phyloP scores from a whole-genome alignment of 2,888 invertebrate species.

The Zygothrica quintamaculata region DNA sequence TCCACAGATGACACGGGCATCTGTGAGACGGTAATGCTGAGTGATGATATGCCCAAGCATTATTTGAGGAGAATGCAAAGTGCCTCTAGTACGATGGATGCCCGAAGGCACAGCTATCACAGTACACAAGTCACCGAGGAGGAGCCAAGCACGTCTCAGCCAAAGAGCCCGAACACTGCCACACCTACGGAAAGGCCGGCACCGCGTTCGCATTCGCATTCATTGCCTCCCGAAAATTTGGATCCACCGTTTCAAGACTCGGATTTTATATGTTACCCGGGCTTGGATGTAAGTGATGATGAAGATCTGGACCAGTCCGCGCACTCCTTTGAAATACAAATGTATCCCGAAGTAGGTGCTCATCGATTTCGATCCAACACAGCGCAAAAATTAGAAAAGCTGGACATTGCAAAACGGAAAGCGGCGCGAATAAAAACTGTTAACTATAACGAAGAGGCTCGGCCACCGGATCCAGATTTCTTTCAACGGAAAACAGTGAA shows the following conservation, averaged over 20 bases:
- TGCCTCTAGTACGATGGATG: conserved; percentile 46
- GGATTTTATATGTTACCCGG: conserved; percentile 89
- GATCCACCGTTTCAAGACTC: conserved; percentile 81
- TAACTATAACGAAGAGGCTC: conserved; percentile 81
- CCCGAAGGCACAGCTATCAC: conserved; percentile 40
- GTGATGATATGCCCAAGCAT: conserved; percentile 89
- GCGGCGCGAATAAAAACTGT: conserved; percentile 89
- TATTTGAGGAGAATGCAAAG: conserved; percentile 85
- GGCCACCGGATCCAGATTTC: conserved; percentile 76
- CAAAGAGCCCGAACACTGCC: conserved; percentile 42
- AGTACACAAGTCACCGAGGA: conserved; percentile 35
- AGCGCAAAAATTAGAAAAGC: conserved; percentile 93
- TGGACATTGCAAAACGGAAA: conserved; percentile 93
- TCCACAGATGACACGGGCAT: conserved; percentile 97
- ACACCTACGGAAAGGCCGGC: conserved; percentile 27
- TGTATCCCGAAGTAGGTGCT: conserved; percentile 87
- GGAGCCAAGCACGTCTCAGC: conserved; percentile 18
- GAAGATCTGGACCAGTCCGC: conserved; percentile 89
- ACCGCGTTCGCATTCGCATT: conserved; percentile 20
- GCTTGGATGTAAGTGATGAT: conserved; percentile 91
- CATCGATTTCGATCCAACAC: conserved; percentile 93
- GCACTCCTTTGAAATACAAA: conserved; percentile 92
- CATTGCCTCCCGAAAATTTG: conserved; percentile 48
- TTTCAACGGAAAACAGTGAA: conserved; percentile 70
- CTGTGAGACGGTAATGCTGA: conserved; percentile 96